Evolutionary conservation across 2,888 invertebrate species (phyloP).

Genomic region (Buathra laborator): DNA sequence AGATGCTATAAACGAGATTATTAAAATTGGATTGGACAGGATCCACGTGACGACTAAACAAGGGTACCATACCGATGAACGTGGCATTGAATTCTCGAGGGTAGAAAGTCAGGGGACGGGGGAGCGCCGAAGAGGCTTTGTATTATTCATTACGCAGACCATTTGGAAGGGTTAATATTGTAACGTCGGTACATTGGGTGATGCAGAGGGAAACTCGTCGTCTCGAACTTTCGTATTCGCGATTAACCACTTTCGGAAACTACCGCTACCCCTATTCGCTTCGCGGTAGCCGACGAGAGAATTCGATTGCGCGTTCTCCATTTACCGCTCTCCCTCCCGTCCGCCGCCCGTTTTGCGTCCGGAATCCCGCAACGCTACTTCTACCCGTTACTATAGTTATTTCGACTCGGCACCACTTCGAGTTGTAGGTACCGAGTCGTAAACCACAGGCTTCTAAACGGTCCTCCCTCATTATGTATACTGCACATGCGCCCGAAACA

Average conservation of each 20-base stretch:
- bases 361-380: conserved; percentile 11
- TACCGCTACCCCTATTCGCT: conserved; percentile 33
- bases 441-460: conserved; percentile 66
- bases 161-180: conserved; percentile 31
- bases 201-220: conserved; percentile 53
- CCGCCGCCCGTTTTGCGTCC: conserved; percentile 37
- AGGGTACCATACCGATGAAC: neutral
- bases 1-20: neutral
- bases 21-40: neutral
- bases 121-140: neutral
- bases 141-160: neutral
- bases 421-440: conserved; percentile 51
- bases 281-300: conserved; percentile 53
- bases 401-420: conserved; percentile 55
- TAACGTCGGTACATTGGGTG: conserved; percentile 33
- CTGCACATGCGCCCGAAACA: conserved; percentile 45
- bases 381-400: conserved; percentile 46
- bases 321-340: conserved; percentile 55
- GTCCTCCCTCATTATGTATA: conserved; percentile 61
- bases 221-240: conserved; percentile 74
- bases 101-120: conserved; percentile 13
- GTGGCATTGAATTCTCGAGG: neutral
- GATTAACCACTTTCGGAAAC: conserved; percentile 72
- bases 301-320: conserved; percentile 67
- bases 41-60: neutral